Base-by-base conservation (phyloP, 2,113 vertebrate genomes). In the Mormyrus iriodes region DNA sequence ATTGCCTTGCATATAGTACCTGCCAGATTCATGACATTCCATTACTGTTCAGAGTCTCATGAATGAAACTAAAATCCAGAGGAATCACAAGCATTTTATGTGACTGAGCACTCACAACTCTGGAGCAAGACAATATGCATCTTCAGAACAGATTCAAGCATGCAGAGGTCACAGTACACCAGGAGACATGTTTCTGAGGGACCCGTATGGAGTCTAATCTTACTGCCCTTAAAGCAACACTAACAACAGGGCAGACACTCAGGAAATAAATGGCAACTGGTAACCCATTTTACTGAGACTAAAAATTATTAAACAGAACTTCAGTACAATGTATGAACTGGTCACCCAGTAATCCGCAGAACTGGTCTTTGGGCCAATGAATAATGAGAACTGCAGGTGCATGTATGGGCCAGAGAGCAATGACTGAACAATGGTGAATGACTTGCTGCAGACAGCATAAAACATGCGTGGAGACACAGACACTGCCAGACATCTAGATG, bases 401-500 rank as follows among this genome's bases (percentile, higher is more conserved):
- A n/a, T 24, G 82, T 84, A n/a, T 5, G 5, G 13, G 44, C 44
- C 21, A 46, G 24, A 48, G 42, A 84, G 39, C 13, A 24, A 39
- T 53, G 27, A 86, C 49, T 2, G 51, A 17, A 55, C n/a, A 35
- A 48, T 31, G 48, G 84, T 19, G 48, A 85, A 48, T 85, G 84
- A 85, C n/a, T 24, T 13, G 24, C 46, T 51, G 84, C 19, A 52
- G 51, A n/a, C 85, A 53, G 85, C 51, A 31, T 53, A 55, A 86
- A 86, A 86, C 27, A 48, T 49, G 51, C 9, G 48, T 55, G 27
- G 31, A 85, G 48, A 85, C 8, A 35, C 21, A n/a, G 46, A 48
- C 24, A 44, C 46, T 84, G 82, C 82, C 85, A 86, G 49, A 86
- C 51, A 86, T 53, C 85, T 86, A 27, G 51, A 48, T 55, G 51